Evolutionary conservation across 2,113 vertebrate genomes (phyloP), one percentile per base, ranked within the genome.

Genomic region (Eulacestoma nigropectus): DNA sequence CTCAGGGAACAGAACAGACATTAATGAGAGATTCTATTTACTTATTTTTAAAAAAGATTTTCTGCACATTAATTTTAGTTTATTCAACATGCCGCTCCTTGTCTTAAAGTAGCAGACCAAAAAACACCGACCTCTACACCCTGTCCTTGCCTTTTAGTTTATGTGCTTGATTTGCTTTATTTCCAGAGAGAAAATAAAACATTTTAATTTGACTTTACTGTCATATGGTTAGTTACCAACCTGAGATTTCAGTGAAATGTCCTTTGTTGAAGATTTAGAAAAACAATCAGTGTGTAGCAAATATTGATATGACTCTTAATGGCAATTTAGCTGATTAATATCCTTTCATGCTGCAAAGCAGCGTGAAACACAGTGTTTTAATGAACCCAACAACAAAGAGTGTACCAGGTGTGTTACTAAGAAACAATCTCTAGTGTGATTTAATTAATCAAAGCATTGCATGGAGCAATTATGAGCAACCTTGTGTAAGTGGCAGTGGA

Each of bases 391-490:
- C 96, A 95, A 98, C 97, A 97, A 98, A 98, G 98, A 94, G 8
- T 25, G 88, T 95, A 97, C 97, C 98, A 98, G 98, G 98, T 98
- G 98, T 98, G 97, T 98, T 98, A 98, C 98, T 95, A 98, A 98
- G 97, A 97, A 97, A 98, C 97, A 97, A 97, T 98, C 97, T 98
- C 97, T 94, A 95, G 91, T 97, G 97, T 97, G 97, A 97, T 98
- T 98, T 98, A 98, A 98, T 98, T 98, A 98, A 97, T 97, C 94
- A 96, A 96, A 98, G 94, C 93, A 52, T 95, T 96, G 96, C 93
- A 95, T 74, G 76, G 96, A 95, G 87, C 97, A 96, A 97, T 98
- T 97, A 98, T 53, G 91, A 97, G 91, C 92, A 97, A 93, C 95
- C 96, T 96, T 94, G 84, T 95, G 84, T 95, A 98, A 98, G 97